A percentile compares a stretch with the other conserved stretches of the same genome.
phyloP scores from a whole-genome alignment of 2,797 vertebrate species.

The Echiichthys vipera region DNA sequence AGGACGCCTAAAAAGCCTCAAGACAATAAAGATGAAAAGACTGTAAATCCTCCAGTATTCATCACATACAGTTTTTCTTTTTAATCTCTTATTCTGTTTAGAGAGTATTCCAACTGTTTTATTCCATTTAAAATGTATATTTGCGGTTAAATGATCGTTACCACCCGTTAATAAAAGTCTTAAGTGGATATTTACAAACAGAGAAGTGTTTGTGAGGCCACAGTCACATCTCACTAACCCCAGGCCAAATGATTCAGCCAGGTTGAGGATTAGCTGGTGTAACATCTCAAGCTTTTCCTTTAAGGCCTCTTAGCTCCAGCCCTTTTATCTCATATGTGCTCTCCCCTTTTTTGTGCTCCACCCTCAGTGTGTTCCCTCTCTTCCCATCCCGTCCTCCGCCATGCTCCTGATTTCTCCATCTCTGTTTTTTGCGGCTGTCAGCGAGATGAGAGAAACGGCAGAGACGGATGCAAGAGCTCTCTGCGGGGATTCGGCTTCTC shows the following conservation, averaged over 20 bases:
- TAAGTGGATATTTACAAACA: slow-evolving; percentile 15
- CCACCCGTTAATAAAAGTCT: neutral
- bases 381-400: slow-evolving; percentile 27
- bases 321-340: slow-evolving; percentile 42
- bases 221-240: neutral
- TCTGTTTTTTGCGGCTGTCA: slow-evolving; percentile 55
- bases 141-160: neutral
- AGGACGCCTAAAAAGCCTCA: neutral
- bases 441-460: slow-evolving; percentile 53
- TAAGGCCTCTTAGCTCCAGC: slow-evolving; percentile 34
- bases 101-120: neutral
- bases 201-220: slow-evolving; percentile 7
- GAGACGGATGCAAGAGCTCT: slow-evolving; percentile 41
- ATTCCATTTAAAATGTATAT: neutral
- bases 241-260: slow-evolving; percentile 32
- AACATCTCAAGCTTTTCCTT: slow-evolving; percentile 49
- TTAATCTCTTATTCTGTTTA: neutral
- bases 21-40: neutral
- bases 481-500: slow-evolving; percentile 45
- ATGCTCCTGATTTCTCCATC: slow-evolving; percentile 27
- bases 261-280: slow-evolving; percentile 51
- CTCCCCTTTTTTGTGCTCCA: slow-evolving; percentile 21
- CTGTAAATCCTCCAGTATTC: neutral
- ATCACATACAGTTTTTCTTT: neutral
- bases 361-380: slow-evolving; percentile 31